phyloP scores from a whole-genome alignment of 37 sponge, comb jelly and placozoan genomes.

The Axinella damicornis region DNA sequence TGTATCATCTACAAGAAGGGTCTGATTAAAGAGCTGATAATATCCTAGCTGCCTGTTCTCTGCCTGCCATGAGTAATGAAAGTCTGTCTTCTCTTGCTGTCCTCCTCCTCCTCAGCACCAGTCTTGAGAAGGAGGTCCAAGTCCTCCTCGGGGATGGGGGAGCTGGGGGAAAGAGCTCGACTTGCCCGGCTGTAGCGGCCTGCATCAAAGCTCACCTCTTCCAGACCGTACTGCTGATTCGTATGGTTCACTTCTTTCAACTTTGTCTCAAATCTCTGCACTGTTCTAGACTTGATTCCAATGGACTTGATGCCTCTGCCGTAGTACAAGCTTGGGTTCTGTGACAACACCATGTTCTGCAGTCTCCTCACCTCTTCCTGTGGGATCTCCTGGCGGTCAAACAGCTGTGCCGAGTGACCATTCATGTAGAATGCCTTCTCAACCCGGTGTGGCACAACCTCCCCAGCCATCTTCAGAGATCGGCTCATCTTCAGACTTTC shows the following conservation, averaged over 20 bases:
- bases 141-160: conserved; percentile 17
- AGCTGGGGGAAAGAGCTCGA: background rate
- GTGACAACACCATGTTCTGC: background rate
- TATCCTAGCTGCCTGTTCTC: background rate
- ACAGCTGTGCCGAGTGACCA: conserved; percentile 27
- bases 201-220: background rate
- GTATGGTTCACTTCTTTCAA: background rate
- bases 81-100: background rate
- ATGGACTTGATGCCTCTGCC: conserved; percentile 31
- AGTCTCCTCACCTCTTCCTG: conserved; percentile 21
- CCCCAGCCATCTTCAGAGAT: background rate
- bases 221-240: background rate
- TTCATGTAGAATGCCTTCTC: conserved; percentile 58
- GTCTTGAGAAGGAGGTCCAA: too few species aligned
- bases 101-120: background rate
- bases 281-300: background rate
- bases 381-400: conserved; percentile 20
- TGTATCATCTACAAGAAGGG: background rate
- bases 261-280: conserved; percentile 26
- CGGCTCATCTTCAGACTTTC: background rate
- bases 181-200: background rate
- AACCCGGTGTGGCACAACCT: conserved; percentile 43
- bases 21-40: background rate
- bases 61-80: conserved; percentile 7
- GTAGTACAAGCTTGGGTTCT: conserved; percentile 46